Base-by-base conservation (phyloP, 2,113 vertebrate genomes). In the Neolamprologus ventralis region DNA sequence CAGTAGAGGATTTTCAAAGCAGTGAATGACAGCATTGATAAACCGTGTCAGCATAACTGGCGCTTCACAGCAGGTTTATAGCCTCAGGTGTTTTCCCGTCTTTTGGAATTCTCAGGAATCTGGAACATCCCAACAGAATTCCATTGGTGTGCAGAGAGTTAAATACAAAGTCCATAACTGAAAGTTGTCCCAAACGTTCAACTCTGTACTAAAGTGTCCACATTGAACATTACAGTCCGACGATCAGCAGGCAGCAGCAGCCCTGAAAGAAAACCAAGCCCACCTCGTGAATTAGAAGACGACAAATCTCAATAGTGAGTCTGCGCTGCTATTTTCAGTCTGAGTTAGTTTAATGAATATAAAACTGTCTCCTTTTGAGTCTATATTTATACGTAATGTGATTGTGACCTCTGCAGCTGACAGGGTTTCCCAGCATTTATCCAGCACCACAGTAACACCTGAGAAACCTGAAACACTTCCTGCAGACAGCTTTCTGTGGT, bases 241-340 rank as follows among this genome's bases (percentile, higher is more conserved):
- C 7, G 4, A 14, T 23, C 35, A 42, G n/a, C 5, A 0, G 65
- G 7, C 65, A 71, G 37, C 9, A 73, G 37, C n/a, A 71, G n/a
- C 33, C 12, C 35, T 0, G 3, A 14, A 68, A 68, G 33, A 13
- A 68, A 68, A 40, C 33, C 35, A 23, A 23, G 35, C 65, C 0
- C 7, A 9, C 31, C 19, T 65, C 3, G 0, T 37, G 33, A 37
- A n/a, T 37, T 65, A 65, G 2, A 33, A 65, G 60, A 65, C 4
- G 2, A 40, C 5, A 71, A 71, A 23, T 14, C n/a, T 71, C n/a
- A 71, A 42, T 0, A 16, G 12, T 16, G 65, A 42, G 35, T 42
- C 21, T 26, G 37, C 0, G 1, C 13, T 10, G 65, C 37, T 45
- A 10, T 45, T 73, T 71, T 4, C 4, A 71, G 65, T 42, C 35